Base-by-base conservation (phyloP, 2,113 vertebrate species). In the Cygnus atratus region DNA sequence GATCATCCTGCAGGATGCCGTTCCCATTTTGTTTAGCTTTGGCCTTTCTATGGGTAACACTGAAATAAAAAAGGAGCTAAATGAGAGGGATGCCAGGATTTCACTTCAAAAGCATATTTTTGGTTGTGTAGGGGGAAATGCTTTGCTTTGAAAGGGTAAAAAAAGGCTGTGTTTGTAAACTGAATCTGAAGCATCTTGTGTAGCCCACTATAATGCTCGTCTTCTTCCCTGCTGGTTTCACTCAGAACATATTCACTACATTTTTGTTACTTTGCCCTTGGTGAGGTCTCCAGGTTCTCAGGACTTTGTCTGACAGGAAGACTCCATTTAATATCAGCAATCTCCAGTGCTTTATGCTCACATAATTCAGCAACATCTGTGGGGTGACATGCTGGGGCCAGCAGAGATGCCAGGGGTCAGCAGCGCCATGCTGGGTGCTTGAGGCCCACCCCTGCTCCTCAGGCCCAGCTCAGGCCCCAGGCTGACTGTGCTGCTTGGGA, bases 301-400 rank as follows among this genome's bases (percentile, higher is more conserved):
- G 81, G 33, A 11, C 66, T 50, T 50, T 65, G 39, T 66, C 59
- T 55, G n/a, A 20, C n/a, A 59, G 37, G 76, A 70, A 80, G 11
- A 13, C 58, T 81, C 6, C 3, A 0, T 59, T 71, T 37, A 3
- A 39, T n/a, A 21, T 67, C 76, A 16, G 43, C 29, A 25, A 35
- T 65, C 29, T 62, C 55, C 65, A 71, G 46, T 20, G 72, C 67
- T 79, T 41, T 44, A 26, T 41, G 41, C 65, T 59, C 0, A 0
- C 4, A 50, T 21, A 54, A 17, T 2, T 2, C 44, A 44, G 55
- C 33, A 35, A 22, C 0, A 4, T 31, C 28, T 0, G 0, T 26
- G 74, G 66, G 52, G 10, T 1, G 1, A 58, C 9, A 54, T 20
- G 75, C 62, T 55, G 63, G 46, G 12, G 29, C 26, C 65, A 50